Evolutionary conservation across 2,113 vertebrate genomes (phyloP), one percentile per base, ranked within the genome.

Genomic region (Channa argus): DNA sequence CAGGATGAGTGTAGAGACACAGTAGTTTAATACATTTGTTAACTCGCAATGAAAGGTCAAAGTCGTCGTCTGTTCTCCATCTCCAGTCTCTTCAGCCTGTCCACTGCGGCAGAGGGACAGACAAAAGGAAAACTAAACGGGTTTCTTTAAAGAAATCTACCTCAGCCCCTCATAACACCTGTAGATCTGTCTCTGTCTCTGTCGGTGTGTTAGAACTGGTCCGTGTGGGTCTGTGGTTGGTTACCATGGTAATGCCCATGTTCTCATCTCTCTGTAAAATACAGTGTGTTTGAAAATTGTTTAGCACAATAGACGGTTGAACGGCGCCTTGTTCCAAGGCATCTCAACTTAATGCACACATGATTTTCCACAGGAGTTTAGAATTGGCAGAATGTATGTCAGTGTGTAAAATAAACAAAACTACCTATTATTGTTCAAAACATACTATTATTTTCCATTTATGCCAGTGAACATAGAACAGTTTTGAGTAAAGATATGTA

Each of bases 11-110:
- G 24, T 24, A 24, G 24, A 24, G 24, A 24, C 24, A 24, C 24
- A 24, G 24, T 24, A 24, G 24, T 24, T 24, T 24, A 24, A 24
- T 24, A 24, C 24, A 24, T 24, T 24, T 24, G 24, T 24, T 33
- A 8, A 64, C 52, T 59, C 74, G 83, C 80, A 85, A 74, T 72
- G 55, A 82, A 80, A 87, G 83, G 24, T 24, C 78, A 84, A 83
- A 45, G 55, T 15, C 69, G 15, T 46, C 46, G 58, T 59, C 44
- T 62, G 9, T 71, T 67, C 62, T 67, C 51, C 55, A 10, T 12
- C 49, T 43, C 6, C 24, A n/a, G 49, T 34, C 53, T 58, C 76
- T 72, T 74, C 62, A 54, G 37, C 50, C 24, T 43, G 53, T 86
- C 79, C 83, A 70, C 71, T 82, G n/a, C 7, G 56, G 55, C 49